Conservation (phyloP, 2,797 vertebrate species). For the Arrhamphus sclerolepis region DNA sequence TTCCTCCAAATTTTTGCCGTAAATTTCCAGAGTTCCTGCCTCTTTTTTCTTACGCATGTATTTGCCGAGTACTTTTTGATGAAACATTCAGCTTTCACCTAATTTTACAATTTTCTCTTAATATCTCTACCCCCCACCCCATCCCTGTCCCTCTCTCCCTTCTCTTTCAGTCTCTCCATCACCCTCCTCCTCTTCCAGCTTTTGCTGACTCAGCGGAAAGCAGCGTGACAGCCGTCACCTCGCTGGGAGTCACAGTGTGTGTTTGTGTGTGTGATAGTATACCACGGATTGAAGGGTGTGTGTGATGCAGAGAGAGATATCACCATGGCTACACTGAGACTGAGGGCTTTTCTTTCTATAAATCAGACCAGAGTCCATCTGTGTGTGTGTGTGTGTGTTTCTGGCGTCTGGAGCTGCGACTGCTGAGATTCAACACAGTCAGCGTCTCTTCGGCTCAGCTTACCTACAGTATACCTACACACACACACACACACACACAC, state of each 20-base stretch:
- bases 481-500: conserved; percentile 35
- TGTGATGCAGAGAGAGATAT: conserved; percentile 35
- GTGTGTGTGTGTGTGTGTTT: conserved; percentile 62
- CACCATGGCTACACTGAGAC: conserved; percentile 35
- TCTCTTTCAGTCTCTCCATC: conserved; percentile 40
- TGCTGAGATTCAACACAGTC: conserved; percentile 83
- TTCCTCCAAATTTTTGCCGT: too few species aligned
- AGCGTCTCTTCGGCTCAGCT: conserved; percentile 82
- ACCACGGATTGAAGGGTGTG: conserved; percentile 23
- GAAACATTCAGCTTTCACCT: conserved; percentile 10
- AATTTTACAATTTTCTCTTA: conserved; percentile 32
- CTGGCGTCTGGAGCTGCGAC: conserved; percentile 81
- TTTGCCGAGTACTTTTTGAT: conserved; percentile 15
- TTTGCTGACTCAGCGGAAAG: conserved; percentile 79
- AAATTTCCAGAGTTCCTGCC: too few species aligned
- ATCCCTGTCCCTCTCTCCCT: conserved; percentile 1
- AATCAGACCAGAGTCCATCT: conserved; percentile 56
- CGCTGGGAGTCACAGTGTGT: conserved; percentile 14
- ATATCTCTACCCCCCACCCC: conserved; percentile 8
- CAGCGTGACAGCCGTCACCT: conserved; percentile 73
- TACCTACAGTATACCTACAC: conserved; percentile 70
- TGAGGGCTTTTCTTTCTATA: conserved; percentile 54
- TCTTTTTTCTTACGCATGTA: too few species aligned
- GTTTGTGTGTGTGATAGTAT: conserved; percentile 8
- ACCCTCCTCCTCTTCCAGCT: conserved; percentile 46